A percentile compares a stretch with the other conserved stretches of the same genome.
These are phyloP conservation scores for Boloria euphrosyne DNA, from an alignment of 2,888 invertebrate genomes.

Conservation along the genomic window DNA sequence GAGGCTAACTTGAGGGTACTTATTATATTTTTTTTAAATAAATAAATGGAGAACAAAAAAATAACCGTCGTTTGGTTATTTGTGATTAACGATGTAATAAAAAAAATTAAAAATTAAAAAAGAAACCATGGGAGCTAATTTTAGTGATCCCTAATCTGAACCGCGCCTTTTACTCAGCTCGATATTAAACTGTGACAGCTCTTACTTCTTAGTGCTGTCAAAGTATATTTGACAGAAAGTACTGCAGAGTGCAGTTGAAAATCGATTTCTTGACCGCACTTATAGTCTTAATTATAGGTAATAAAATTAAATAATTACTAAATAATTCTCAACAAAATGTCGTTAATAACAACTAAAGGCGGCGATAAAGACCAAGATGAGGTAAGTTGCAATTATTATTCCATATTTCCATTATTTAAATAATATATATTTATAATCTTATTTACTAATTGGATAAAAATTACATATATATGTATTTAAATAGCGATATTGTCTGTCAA, in stretches of 20 bases:
- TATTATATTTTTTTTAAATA: too few relatives aligned
- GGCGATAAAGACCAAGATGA: constrained; percentile 85
- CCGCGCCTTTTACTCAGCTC: too few relatives aligned
- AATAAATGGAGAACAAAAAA: too few relatives aligned
- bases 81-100: too few relatives aligned
- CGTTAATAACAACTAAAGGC: constrained; percentile 61
- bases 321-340: constrained; percentile 52
- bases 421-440: background rate
- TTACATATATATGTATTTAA: constrained; percentile 2
- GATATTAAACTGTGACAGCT: too few relatives aligned
- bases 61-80: too few relatives aligned
- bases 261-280: constrained; percentile 25
- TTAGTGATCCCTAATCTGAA: too few relatives aligned
- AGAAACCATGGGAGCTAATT: too few relatives aligned
- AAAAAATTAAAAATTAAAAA: too few relatives aligned
- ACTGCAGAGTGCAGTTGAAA: constrained; percentile 27
- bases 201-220: background rate
- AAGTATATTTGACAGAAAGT: constrained; percentile 13
- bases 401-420: background rate
- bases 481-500: background rate
- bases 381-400: constrained; percentile 63
- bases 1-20: too few relatives aligned
- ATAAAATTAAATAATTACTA: constrained; percentile 1
- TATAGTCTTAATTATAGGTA: background rate
- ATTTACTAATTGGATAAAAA: background rate